These are phyloP conservation scores for Myotis myotis DNA, from an alignment of 2,797 vertebrate species.

Conservation along the genomic window DNA sequence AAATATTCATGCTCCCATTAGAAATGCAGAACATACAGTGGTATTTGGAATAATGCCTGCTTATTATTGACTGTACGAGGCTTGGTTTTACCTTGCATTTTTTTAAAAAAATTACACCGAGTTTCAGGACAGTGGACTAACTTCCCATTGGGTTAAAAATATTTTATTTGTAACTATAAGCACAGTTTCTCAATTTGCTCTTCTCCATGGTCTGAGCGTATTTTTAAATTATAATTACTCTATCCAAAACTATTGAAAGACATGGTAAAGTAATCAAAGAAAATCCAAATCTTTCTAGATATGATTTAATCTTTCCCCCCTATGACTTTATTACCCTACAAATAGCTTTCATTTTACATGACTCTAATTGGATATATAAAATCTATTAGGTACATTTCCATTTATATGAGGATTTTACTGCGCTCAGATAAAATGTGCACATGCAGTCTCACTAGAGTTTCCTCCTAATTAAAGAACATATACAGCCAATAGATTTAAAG, in stretches of 20 bases:
- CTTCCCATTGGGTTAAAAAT: background rate
- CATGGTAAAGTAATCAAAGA: slow-evolving; percentile 59
- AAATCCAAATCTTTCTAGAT: slow-evolving; percentile 49
- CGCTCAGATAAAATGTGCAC: slow-evolving; percentile 64
- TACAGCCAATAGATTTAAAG: slow-evolving; percentile 36
- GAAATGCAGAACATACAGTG: background rate
- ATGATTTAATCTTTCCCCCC: slow-evolving; percentile 18
- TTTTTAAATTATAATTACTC: slow-evolving; percentile 48
- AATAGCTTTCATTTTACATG: slow-evolving; percentile 64
- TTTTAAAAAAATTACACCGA: background rate
- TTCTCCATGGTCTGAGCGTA: slow-evolving; percentile 7
- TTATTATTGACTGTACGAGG: background rate
- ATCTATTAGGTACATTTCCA: slow-evolving; percentile 66
- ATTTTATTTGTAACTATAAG: slow-evolving; percentile 37
- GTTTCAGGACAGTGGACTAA: background rate
- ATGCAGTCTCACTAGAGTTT: slow-evolving; percentile 44
- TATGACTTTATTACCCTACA: slow-evolving; percentile 46
- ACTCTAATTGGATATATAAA: slow-evolving; percentile 60
- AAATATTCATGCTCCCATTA: background rate
- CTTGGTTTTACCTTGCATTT: slow-evolving; percentile 4
- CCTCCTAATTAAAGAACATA: slow-evolving; percentile 69
- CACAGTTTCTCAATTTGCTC: slow-evolving; percentile 16
- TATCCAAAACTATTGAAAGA: slow-evolving; percentile 27
- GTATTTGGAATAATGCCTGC: background rate
- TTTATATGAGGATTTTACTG: slow-evolving; percentile 64